Evolutionary conservation across 2,888 invertebrate species (phyloP).

Genomic region (Mythimna pallens): DNA sequence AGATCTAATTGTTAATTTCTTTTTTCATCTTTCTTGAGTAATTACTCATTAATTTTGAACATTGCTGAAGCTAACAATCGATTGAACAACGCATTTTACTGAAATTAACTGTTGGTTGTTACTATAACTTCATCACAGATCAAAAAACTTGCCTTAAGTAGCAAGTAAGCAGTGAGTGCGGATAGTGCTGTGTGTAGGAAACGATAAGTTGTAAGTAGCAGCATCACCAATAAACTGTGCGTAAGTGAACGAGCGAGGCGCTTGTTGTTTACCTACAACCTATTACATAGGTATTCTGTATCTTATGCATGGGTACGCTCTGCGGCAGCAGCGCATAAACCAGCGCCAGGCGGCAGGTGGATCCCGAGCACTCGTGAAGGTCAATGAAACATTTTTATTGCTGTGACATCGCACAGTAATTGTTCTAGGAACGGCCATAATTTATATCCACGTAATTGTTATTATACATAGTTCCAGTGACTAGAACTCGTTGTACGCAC

Average conservation of each 20-base stretch:
- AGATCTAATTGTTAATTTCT: too few species aligned
- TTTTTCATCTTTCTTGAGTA: too few species aligned
- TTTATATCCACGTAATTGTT: slow-evolving; percentile 44
- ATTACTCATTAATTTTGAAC: too few species aligned
- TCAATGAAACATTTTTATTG: slow-evolving; percentile 63
- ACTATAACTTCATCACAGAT: too few species aligned
- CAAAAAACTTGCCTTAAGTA: too few species aligned
- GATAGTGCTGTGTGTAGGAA: slow-evolving; percentile 51
- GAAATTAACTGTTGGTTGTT: too few species aligned
- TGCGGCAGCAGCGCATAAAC: slow-evolving; percentile 68
- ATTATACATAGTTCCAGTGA: slow-evolving; percentile 42
- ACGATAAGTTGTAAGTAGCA: slow-evolving; percentile 57
- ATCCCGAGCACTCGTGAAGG: slow-evolving; percentile 57
- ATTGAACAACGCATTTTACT: too few species aligned
- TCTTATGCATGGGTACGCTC: slow-evolving; percentile 68
- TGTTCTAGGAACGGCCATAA: slow-evolving; percentile 51
- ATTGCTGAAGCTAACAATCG: too few species aligned
- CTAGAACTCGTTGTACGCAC: slow-evolving; percentile 15
- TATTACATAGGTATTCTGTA: slow-evolving; percentile 66
- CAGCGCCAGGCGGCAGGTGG: slow-evolving; percentile 67
- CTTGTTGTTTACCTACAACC: slow-evolving; percentile 63
- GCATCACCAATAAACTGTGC: slow-evolving; percentile 62
- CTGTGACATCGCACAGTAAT: slow-evolving; percentile 57
- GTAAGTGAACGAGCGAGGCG: slow-evolving; percentile 51
- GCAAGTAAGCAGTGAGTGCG: too few species aligned